phyloP scores from a whole-genome alignment of 2,797 vertebrate genomes.

The Phrynocephalus vlangalii region DNA sequence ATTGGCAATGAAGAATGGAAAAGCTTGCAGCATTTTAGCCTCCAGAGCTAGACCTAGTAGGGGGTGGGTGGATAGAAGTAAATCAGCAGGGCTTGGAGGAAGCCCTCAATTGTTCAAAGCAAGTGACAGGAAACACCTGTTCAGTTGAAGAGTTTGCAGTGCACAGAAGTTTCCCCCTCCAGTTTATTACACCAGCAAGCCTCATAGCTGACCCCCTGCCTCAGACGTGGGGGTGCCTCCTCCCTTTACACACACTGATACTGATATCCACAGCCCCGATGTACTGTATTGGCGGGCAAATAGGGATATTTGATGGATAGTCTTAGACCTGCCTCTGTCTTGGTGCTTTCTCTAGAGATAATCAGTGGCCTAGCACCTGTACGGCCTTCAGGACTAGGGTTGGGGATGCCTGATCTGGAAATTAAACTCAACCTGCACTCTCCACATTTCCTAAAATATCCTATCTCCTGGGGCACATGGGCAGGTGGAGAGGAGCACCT shows the following conservation, averaged over 20 bases:
- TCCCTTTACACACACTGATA: neutral
- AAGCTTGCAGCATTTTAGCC: neutral
- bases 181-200: neutral
- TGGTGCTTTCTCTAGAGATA: neutral
- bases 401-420: neutral
- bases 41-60: neutral
- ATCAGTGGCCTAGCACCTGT: too few relatives aligned
- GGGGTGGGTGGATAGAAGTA: neutral
- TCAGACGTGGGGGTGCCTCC: neutral
- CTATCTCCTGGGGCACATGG: neutral
- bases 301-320: neutral
- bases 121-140: slow-evolving; percentile 38
- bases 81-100: slow-evolving; percentile 9
- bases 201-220: neutral
- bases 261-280: neutral
- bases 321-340: neutral
- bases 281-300: neutral
- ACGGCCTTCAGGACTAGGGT: neutral
- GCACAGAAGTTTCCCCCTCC: neutral
- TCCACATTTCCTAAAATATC: neutral
- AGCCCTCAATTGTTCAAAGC: slow-evolving; percentile 10
- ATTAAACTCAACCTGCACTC: neutral
- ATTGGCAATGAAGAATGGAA: neutral
- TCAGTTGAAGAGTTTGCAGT: neutral
- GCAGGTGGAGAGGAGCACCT: neutral